phyloP scores from a whole-genome alignment of 2,797 vertebrate species.

The Vireo griseus region DNA sequence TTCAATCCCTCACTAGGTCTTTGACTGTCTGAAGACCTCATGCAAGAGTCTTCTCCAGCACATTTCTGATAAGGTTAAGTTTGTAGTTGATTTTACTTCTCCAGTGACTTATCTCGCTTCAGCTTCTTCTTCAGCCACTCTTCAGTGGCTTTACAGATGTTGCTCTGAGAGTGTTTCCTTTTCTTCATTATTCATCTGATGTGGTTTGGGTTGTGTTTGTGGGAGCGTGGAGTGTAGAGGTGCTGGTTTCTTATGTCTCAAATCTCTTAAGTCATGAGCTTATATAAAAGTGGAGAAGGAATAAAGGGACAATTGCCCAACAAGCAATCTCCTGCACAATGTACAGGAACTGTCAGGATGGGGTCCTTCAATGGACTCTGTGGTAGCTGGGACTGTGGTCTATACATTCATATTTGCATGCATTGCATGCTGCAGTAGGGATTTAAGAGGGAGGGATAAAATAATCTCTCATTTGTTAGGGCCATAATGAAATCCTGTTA shows the following conservation, averaged over 20 bases:
- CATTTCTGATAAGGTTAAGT: neutral
- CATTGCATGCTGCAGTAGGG: neutral
- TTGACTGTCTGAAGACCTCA: neutral
- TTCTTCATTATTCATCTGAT: neutral
- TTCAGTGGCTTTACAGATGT: neutral
- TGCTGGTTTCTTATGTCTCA: neutral
- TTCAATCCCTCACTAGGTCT: neutral
- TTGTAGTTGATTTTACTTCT: neutral
- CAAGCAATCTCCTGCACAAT: neutral
- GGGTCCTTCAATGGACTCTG: neutral
- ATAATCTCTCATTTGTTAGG: neutral
- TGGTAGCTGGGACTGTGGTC: neutral
- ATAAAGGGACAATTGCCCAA: neutral
- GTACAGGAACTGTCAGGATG: neutral
- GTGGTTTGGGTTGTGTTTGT: neutral
- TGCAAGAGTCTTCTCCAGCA: neutral
- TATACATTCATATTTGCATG: neutral
- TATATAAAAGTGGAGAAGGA: neutral
- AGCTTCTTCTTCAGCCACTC: neutral
- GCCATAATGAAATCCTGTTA: neutral
- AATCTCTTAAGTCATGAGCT: neutral
- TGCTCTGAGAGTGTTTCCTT: neutral
- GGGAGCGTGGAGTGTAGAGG: neutral
- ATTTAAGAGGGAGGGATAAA: neutral
- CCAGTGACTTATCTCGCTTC: neutral